These are phyloP conservation scores for Synergus gifuensis DNA, from an alignment of 2,888 invertebrate genomes.

Conservation along the genomic window DNA sequence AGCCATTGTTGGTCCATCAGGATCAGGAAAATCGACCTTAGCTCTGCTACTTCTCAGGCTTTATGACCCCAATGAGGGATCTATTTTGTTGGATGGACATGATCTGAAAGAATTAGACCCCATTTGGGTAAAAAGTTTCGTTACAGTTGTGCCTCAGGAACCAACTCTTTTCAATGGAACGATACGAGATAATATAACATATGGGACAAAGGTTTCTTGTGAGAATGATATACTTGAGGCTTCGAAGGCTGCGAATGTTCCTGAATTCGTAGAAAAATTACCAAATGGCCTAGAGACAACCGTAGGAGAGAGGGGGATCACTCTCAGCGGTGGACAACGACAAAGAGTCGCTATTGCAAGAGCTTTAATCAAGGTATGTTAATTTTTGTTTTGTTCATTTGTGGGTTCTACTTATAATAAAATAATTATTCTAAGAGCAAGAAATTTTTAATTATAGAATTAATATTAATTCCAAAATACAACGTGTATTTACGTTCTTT, in stretches of 20 bases:
- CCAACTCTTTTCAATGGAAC: conserved; percentile 94
- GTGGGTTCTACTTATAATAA: background rate
- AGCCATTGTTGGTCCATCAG: conserved; percentile 93
- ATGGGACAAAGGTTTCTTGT: conserved; percentile 85
- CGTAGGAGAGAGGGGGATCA: conserved; percentile 93
- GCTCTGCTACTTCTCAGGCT: conserved; percentile 89
- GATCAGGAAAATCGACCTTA: conserved; percentile 96
- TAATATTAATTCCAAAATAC: background rate
- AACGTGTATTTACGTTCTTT: background rate
- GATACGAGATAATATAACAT: conserved; percentile 93
- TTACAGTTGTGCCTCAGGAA: conserved; percentile 95
- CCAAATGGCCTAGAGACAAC: conserved; percentile 88
- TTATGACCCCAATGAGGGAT: conserved; percentile 90
- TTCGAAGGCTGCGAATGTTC: conserved; percentile 90
- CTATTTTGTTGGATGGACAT: conserved; percentile 86
- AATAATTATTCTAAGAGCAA: background rate
- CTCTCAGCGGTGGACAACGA: conserved; percentile 95
- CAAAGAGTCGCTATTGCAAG: conserved; percentile 96
- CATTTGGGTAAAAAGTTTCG: conserved; percentile 89
- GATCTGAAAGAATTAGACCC: conserved; percentile 89
- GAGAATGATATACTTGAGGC: conserved; percentile 82
- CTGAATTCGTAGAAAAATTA: conserved; percentile 85
- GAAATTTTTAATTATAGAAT: too few species aligned
- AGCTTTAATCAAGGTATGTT: conserved; percentile 89
- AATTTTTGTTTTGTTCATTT: background rate